These are phyloP conservation scores for Schrankia costaestrigalis DNA, from an alignment of 2,888 invertebrate species.

Conservation along the genomic window DNA sequence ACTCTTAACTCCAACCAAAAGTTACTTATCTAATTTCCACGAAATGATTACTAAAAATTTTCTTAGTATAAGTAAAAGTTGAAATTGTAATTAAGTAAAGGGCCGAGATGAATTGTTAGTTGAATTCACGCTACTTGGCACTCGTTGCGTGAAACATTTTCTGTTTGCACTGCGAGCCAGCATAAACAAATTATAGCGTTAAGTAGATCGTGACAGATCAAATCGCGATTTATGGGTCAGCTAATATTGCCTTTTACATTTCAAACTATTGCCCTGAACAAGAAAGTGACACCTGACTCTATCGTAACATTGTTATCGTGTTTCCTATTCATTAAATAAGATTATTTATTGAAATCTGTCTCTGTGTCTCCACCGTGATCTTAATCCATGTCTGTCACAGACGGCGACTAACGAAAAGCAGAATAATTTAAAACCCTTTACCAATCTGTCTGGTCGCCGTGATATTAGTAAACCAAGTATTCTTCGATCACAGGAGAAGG, in stretches of 20 bases:
- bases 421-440: too few species aligned
- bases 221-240: conserved; percentile 67
- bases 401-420: too few species aligned
- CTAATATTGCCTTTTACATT: conserved; percentile 44
- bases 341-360: too few species aligned
- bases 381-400: too few species aligned
- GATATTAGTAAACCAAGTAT: too few species aligned
- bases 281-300: conserved; percentile 38
- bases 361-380: too few species aligned
- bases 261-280: conserved; percentile 28
- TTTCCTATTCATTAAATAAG: too few species aligned
- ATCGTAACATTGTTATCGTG: too few species aligned
- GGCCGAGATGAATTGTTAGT: conserved; percentile 32
- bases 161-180: conserved; percentile 30
- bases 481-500: too few species aligned
- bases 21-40: conserved; percentile 1
- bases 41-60: conserved; percentile 11
- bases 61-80: conserved; percentile 28
- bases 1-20: too few species aligned
- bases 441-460: too few species aligned
- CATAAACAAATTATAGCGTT: conserved; percentile 45
- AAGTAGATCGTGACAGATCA: conserved; percentile 74
- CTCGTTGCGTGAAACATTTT: conserved; percentile 43
- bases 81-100: conserved; percentile 28
- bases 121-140: conserved; percentile 40